Conservation (phyloP, 64 coral and sea anemone species). For the Cladopsammia gracilis region DNA sequence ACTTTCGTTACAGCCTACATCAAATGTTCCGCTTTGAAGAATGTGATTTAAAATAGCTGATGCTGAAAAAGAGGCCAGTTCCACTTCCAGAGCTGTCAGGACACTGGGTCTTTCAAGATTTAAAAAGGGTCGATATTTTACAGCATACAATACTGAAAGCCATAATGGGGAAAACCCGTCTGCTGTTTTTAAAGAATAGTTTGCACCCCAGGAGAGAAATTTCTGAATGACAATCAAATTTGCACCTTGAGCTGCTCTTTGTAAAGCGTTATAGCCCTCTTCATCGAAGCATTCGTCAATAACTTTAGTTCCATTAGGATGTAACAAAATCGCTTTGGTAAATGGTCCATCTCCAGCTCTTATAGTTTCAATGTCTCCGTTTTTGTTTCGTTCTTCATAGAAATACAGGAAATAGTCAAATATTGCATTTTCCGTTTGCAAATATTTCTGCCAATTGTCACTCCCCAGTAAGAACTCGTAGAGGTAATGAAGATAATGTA, state of each 20-base stretch:
- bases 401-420: constrained; percentile 85
- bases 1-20: constrained; percentile 69
- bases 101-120: constrained; percentile 51
- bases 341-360: constrained; percentile 54
- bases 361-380: not conserved
- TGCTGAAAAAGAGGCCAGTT: constrained; percentile 79
- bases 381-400: constrained; percentile 56
- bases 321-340: constrained; percentile 65
- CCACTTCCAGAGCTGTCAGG: constrained; percentile 69
- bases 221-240: constrained; percentile 79
- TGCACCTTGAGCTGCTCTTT: constrained; percentile 88
- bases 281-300: constrained; percentile 78
- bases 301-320: constrained; percentile 44
- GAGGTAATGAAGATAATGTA: constrained; percentile 87
- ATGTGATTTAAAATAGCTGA: constrained; percentile 29
- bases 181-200: not conserved
- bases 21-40: constrained; percentile 2
- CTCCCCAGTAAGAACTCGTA: constrained; percentile 44
- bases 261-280: constrained; percentile 75
- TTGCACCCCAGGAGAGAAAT: constrained; percentile 68
- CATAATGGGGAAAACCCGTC: constrained; percentile 26
- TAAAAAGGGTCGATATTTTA: constrained; percentile 59
- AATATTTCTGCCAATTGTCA: constrained; percentile 62
- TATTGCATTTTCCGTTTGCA: constrained; percentile 54
- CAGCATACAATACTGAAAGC: constrained; percentile 69